These are phyloP conservation scores for Digitonthophagus gazella DNA, from an alignment of 2,888 invertebrate genomes.

Conservation along the genomic window DNA sequence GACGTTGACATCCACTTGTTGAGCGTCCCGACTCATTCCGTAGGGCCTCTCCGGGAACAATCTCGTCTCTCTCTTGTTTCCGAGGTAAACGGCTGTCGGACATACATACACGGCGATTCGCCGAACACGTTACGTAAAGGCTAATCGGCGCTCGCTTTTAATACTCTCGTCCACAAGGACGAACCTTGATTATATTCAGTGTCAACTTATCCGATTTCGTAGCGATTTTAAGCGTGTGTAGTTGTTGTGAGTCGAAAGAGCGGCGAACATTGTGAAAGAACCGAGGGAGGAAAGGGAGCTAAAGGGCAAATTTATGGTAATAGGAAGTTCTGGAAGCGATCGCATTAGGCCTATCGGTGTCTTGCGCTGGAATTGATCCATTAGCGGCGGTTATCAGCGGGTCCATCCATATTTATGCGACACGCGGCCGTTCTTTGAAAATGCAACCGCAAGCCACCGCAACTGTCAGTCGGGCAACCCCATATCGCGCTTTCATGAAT, in stretches of 20 bases:
- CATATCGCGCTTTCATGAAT: conserved; percentile 53
- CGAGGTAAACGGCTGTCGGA: not conserved
- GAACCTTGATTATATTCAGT: not conserved
- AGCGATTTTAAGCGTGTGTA: not conserved
- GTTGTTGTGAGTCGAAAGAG: not conserved
- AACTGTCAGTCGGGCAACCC: conserved; percentile 47
- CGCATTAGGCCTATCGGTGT: conserved; percentile 25
- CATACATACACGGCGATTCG: not conserved
- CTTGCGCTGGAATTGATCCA: conserved; percentile 34
- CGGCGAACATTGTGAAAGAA: not conserved
- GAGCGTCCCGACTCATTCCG: conserved; percentile 39
- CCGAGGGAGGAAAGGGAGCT: conserved; percentile 5
- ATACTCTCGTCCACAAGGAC: not conserved
- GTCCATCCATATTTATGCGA: conserved; percentile 45
- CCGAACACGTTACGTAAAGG: not conserved
- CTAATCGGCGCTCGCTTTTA: not conserved
- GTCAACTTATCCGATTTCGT: not conserved
- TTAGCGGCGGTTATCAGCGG: conserved; percentile 34
- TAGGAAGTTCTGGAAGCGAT: conserved; percentile 38
- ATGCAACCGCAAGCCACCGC: conserved; percentile 48
- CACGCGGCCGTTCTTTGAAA: conserved; percentile 48
- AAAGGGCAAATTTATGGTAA: conserved; percentile 48
- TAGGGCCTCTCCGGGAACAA: conserved; percentile 42
- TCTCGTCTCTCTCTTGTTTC: conserved; percentile 21
- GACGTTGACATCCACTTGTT: conserved; percentile 48